Percentiles rank a stretch among this genome's conserved stretches.
Evolutionary conservation across 2,113 vertebrate genomes (phyloP).

Genomic region (Tricholaema leucomelas): DNA sequence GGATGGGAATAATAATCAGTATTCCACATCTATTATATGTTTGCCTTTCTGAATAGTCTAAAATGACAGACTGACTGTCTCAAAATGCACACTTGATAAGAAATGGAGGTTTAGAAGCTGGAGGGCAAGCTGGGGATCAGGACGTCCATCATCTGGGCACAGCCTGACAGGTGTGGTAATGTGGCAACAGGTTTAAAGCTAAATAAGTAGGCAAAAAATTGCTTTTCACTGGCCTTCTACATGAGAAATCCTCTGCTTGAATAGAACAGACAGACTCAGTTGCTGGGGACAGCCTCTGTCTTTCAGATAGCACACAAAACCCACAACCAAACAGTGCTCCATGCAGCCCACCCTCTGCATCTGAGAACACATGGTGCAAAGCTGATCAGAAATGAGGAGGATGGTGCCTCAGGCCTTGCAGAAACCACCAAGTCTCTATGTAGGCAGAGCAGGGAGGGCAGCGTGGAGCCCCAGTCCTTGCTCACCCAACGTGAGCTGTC

Average conservation of each 20-base stretch:
- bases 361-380: accelerated
- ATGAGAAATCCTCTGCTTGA: neutral
- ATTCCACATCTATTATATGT: neutral
- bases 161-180: neutral
- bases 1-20: neutral
- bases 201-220: neutral
- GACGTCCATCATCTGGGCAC: neutral
- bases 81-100: neutral
- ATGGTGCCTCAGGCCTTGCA: neutral
- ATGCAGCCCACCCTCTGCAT: neutral
- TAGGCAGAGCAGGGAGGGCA: neutral
- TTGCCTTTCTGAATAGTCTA: neutral
- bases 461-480: accelerated
- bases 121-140: neutral
- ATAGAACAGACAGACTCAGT: neutral
- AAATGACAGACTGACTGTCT: neutral
- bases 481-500: accelerated
- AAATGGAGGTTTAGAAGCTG: neutral
- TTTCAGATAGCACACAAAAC: neutral
- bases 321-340: neutral
- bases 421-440: neutral
- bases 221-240: neutral
- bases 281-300: neutral
- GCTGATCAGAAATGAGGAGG: neutral
- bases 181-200: neutral